These are phyloP conservation scores for Psephotus haematonotus DNA, from an alignment of 2,113 vertebrate genomes.

Conservation along the genomic window DNA sequence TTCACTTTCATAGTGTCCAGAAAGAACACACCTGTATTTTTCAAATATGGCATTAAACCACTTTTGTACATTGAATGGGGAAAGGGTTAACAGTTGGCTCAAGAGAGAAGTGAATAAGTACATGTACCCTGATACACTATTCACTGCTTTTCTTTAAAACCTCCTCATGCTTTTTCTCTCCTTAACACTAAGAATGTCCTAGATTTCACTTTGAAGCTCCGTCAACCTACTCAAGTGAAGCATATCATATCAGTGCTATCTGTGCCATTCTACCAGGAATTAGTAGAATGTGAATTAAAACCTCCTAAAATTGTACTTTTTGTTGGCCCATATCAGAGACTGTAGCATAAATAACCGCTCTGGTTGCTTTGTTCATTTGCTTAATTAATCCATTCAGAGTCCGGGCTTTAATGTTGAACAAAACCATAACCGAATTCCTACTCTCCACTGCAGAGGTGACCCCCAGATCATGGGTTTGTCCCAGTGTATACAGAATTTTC, in stretches of 20 bases:
- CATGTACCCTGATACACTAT: accelerated
- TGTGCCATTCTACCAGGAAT: neutral
- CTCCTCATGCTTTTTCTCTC: neutral
- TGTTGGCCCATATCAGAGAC: neutral
- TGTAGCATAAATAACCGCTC: neutral
- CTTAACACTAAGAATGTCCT: neutral
- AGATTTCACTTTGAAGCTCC: neutral
- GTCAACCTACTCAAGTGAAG: neutral
- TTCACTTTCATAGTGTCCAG: neutral
- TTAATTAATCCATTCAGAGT: neutral
- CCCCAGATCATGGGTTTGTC: neutral
- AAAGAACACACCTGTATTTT: neutral
- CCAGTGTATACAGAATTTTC: neutral
- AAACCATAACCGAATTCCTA: neutral
- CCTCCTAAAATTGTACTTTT: neutral
- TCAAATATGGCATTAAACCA: neutral
- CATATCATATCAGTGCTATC: neutral
- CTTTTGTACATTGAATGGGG: neutral
- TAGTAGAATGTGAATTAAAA: neutral
- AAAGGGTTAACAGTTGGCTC: neutral
- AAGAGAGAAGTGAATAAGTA: neutral
- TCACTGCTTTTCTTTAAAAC: neutral
- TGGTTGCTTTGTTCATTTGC: neutral
- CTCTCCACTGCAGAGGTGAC: neutral
- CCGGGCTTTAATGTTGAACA: neutral